Percentiles rank a stretch among this genome's conserved stretches.
Evolutionary conservation across 92 coral and sea anemone species (phyloP).

Genomic region (Metridium senile): DNA sequence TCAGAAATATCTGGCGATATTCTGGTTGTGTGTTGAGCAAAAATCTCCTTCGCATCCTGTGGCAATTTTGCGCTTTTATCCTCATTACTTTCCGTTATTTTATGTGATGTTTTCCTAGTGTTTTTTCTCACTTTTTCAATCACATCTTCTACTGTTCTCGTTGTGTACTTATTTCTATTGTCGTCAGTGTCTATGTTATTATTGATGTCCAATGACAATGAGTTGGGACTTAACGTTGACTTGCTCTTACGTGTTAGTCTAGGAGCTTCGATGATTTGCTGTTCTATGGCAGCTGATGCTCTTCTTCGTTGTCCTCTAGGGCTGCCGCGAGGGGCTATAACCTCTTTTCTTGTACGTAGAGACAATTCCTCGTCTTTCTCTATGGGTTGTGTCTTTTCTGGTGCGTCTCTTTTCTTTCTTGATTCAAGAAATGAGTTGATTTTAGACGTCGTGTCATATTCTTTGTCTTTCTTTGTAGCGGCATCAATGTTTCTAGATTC

Average conservation of each 20-base stretch:
- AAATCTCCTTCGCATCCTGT: neutral
- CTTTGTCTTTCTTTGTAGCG: neutral
- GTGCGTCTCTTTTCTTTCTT: conserved; percentile 5
- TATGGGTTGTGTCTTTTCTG: neutral
- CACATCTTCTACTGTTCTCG: neutral
- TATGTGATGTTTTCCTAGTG: neutral
- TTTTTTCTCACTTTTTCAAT: neutral
- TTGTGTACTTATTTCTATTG: neutral
- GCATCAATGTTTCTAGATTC: neutral
- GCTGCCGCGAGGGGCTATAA: neutral
- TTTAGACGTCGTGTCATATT: neutral
- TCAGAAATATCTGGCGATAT: neutral
- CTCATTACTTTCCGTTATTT: neutral
- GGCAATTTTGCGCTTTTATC: neutral
- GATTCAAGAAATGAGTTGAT: neutral
- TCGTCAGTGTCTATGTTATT: neutral
- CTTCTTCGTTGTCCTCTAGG: conserved; percentile 12
- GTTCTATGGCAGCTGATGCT: conserved; percentile 25
- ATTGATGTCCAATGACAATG: neutral
- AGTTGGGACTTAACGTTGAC: conserved; percentile 15
- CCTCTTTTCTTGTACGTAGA: neutral
- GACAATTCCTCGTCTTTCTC: neutral
- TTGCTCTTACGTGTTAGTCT: conserved; percentile 27
- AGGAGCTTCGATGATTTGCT: conserved; percentile 14
- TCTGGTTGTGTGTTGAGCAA: neutral